phyloP scores from a whole-genome alignment of 2,797 vertebrate genomes.

The Neosalanx taihuensis region DNA sequence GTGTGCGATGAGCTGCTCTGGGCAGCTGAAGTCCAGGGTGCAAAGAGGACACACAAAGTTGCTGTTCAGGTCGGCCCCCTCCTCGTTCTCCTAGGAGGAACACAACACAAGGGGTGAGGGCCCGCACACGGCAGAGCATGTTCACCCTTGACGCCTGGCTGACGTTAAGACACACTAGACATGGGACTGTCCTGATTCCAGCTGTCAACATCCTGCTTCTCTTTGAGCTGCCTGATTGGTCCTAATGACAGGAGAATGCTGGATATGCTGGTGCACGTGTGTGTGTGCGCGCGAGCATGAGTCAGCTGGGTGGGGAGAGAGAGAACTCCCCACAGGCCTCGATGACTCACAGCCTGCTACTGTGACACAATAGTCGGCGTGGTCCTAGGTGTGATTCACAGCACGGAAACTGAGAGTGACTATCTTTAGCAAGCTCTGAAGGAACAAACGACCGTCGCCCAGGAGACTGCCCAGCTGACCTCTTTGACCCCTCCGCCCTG shows the following conservation, averaged over 20 bases:
- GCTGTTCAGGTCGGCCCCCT: conserved; percentile 62
- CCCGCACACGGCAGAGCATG: neutral
- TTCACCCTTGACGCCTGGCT: too few species aligned
- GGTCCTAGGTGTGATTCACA: neutral
- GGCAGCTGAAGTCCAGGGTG: conserved; percentile 88
- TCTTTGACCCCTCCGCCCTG: conserved; percentile 76
- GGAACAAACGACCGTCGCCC: conserved; percentile 8
- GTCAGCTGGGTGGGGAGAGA: conserved; percentile 26
- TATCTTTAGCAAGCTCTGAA: neutral
- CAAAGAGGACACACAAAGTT: conserved; percentile 89
- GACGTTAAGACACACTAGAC: neutral
- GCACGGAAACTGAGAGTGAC: neutral
- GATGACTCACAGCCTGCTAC: neutral
- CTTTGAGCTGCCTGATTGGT: neutral
- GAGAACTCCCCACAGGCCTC: conserved; percentile 25
- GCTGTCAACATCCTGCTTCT: neutral
- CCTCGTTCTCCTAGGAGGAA: conserved; percentile 71
- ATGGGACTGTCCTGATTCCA: neutral
- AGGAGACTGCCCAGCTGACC: conserved; percentile 56
- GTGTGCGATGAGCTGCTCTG: conserved; percentile 90
- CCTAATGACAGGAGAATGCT: neutral
- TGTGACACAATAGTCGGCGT: neutral
- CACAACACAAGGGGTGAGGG: conserved; percentile 27
- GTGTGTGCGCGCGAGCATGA: neutral
- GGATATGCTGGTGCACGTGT: neutral